Evolutionary conservation across 2,797 vertebrate genomes (phyloP), one percentile per base, ranked within the genome.

Genomic region (Echeneis naucrates): DNA sequence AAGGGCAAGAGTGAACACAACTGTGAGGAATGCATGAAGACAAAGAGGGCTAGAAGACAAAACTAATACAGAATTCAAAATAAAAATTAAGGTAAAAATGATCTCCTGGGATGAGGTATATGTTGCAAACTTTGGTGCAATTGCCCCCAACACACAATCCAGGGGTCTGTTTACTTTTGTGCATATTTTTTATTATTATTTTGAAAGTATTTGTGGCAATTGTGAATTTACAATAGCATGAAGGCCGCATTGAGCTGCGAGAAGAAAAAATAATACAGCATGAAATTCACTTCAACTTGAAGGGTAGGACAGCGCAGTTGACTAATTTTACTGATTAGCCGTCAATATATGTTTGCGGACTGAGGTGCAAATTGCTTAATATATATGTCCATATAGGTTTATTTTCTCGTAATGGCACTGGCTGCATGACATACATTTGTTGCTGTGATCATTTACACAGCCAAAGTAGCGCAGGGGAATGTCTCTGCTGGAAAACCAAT

Each of bases 341-440:
- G 57, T 69, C 91, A 89, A 92, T 90, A 85, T 75, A 90, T 83
- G 83, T 57, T 69, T 72, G 64, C 68, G 80, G 83, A 79, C 78
- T 23, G 56, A 74, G 80, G 82, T 86, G 76, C 84, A 87, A 88
- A 89, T 83, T 67, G 80, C 80, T 89, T 88, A 81, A 92, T 91
- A 90, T 91, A 89, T 86, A 80, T 76, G 78, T 84, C 85, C 85
- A 81, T 84, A 82, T 83, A 89, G 81, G 83, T 87, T 92, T 86
- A 88, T 89, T 86, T 87, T 81, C 76, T 80, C 75, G 81, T 89
- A 92, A 90, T 78, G 81, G 83, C 55, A 52, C 77, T 77, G 78
- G 40, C 92, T 89, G 90, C 87, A 57, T 89, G 92, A 75, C 70
- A 71, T 76, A 84, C 83, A 93, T 93, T 91, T 90, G 88, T 77